Base-by-base conservation (phyloP, 2,797 vertebrate genomes). In the Diceros bicornis region DNA sequence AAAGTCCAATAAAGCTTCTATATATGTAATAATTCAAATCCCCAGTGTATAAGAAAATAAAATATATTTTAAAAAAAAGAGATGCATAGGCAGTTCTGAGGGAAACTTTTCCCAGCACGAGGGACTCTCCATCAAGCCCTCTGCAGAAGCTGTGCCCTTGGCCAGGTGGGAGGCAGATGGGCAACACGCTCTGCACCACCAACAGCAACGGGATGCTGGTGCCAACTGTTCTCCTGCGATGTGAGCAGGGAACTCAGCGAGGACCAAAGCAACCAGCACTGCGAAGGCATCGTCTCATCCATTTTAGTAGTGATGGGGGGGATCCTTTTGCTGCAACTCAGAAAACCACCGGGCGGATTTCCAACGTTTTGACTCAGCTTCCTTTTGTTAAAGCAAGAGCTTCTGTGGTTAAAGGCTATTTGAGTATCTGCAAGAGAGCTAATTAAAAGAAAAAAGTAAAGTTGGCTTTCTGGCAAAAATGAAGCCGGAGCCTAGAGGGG, bases 141-240 rank as follows among this genome's bases (percentile, higher is more conserved):
- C 13, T 64, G n/a, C 27, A 32, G 81, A 93, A n/a, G 64, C 23
- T 10, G 55, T 77, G 77, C n/a, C 72, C 66, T n/a, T 2, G 74
- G 83, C 47, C 75, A 62, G 78, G 34, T 47, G 10, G 7, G 34
- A 82, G 44, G 37, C 81, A 91, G 82, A 82, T 8, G 32, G 92
- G 94, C 7, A 81, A 47, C 25, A 44, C 0, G 32, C 3, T 20
- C 62, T 85, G 74, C 27, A 47, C 64, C 47, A 32, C 91, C 78
- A 44, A 62, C 1, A 86, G 87, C 64, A 97, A 96, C 4, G 1
- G 83, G 57, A 72, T 75, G 17, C 20, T 69, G 85, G 68, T 29
- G 96, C 41, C 78, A 95, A 81, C 55, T 93, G 85, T 78, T 64
- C 71, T 74, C 66, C 71, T 74, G 21, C 81, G 86, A 89, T 1